Base-by-base conservation (phyloP, 2,888 invertebrate species). In the Ditula angustiorana region DNA sequence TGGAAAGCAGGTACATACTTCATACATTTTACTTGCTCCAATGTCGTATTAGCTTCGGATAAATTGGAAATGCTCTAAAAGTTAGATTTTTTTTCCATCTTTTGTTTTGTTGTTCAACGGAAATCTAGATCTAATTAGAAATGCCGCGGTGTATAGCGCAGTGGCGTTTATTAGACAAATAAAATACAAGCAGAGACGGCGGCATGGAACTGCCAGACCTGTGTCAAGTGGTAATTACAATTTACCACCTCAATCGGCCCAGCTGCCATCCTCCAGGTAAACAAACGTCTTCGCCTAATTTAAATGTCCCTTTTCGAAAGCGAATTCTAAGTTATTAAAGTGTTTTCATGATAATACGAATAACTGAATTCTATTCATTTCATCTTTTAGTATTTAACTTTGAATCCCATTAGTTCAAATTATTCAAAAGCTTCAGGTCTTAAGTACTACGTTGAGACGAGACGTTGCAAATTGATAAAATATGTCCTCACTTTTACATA, bases 211-310 rank as follows among this genome's bases (percentile, higher is more conserved):
- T 70, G 82, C 79, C 81, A 77, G 78, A 78, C 84, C 82, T 81
- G 71, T 75, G 77, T 84, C 84, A 82, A 75, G 71, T 61, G 65
- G 79, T 83, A 85, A 85, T 84, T 81, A 80, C 80, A 74, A 83
- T 83, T 83, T 79, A 83, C 80, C 80, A 79, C 78, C 78, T 76
- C 74, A 70, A 76, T 77, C 75, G 75, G 74, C 76, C 78, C 52
- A 46, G 16, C 52, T n/a, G 44, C 19, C 50, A 35, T 30, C 24
- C 5, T 10, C 24, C 58, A 64, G 53, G 55, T 63, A 59, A 56
- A 61, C 61, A 50, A 35, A 61, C 56, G 28, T 53, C 58, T 56
- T 53, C 26, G 58, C 59, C 58, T 41, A 59, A 59, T 47, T 64
- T 59, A 37, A 53, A 53, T n/a, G 52, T 52, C 26, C 28, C 30